Conservation (phyloP, 2,797 vertebrate species). For the Cynopterus sphinx region DNA sequence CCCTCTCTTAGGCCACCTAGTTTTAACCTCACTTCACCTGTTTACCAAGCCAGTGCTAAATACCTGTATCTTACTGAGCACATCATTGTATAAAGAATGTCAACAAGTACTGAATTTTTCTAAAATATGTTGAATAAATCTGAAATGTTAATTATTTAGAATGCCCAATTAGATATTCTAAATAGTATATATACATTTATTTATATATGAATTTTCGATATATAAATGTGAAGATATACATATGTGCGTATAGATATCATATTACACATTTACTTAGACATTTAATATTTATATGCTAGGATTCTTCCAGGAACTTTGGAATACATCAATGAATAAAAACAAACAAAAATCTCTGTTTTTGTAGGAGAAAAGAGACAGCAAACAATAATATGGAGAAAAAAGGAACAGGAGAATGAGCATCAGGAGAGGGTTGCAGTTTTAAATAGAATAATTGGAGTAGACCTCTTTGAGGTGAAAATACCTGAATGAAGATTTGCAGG, state of each 20-base stretch:
- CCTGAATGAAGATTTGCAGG: background rate
- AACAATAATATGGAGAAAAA: background rate
- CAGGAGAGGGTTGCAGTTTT: background rate
- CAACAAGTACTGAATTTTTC: background rate
- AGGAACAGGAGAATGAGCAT: background rate
- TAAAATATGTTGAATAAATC: constrained; percentile 21
- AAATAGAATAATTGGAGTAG: background rate
- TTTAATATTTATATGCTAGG: background rate
- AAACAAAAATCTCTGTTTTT: background rate
- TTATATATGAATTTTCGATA: background rate
- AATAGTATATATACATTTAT: background rate
- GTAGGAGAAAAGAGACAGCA: background rate
- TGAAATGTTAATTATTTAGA: constrained; percentile 9
- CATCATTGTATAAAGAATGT: background rate
- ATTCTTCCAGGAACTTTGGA: background rate
- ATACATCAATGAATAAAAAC: background rate
- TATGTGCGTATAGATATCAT: background rate
- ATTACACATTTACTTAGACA: background rate
- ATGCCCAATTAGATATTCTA: background rate
- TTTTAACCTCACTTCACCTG: background rate
- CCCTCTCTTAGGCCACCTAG: background rate
- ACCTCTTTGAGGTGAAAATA: background rate
- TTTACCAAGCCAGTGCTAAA: background rate
- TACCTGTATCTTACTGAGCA: background rate
- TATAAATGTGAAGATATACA: background rate